A percentile compares a stretch with the other conserved stretches of the same genome.
phyloP scores from a whole-genome alignment of 1,140 invertebrate genomes.

The Trichonephila clavata region DNA sequence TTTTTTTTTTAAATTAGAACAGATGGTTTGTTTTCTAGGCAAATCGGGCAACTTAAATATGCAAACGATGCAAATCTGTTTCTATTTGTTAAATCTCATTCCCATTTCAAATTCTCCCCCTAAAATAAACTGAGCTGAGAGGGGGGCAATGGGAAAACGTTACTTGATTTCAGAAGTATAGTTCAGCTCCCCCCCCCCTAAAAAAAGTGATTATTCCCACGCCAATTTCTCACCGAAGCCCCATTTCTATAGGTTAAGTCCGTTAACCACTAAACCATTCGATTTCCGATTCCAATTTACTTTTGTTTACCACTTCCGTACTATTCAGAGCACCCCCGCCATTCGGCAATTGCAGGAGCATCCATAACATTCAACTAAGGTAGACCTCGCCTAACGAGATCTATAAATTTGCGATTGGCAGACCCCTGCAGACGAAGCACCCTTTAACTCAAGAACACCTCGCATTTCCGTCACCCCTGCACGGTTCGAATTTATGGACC shows the following conservation, averaged over 20 bases:
- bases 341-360: not conserved
- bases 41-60: not conserved
- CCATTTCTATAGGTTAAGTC: not conserved
- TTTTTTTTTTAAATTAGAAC: no score
- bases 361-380: not conserved
- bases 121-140: not conserved
- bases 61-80: not conserved
- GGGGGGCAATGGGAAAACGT: not conserved
- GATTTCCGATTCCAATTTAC: conserved; percentile 62
- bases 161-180: not conserved
- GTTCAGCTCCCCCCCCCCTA: not conserved
- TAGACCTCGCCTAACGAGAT: not conserved
- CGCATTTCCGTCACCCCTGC: not conserved
- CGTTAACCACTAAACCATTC: conserved; percentile 10
- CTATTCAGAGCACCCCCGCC: not conserved
- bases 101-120: not conserved
- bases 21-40: no score
- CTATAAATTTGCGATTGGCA: not conserved
- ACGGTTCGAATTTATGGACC: not conserved
- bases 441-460: conserved; percentile 4
- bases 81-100: not conserved
- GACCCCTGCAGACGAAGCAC: not conserved
- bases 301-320: conserved; percentile 53
- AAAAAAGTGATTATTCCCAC: not conserved
- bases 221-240: not conserved